Evolutionary conservation across 2,888 invertebrate species (phyloP).

Genomic region (Leptura quadrifasciata): DNA sequence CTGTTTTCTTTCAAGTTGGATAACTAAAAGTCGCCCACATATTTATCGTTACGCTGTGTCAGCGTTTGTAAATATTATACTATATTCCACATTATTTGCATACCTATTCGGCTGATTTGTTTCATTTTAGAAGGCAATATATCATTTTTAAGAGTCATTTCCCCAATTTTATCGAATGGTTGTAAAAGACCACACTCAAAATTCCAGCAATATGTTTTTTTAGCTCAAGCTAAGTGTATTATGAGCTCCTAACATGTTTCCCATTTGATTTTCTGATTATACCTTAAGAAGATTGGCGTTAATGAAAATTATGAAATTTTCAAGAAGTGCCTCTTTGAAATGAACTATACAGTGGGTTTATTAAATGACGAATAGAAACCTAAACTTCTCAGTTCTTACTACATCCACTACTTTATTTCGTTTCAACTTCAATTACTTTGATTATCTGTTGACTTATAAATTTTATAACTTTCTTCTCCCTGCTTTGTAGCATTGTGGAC

Average conservation of each 20-base stretch:
- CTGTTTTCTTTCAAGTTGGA: background rate
- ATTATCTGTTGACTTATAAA: too few species aligned
- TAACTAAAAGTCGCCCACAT: background rate
- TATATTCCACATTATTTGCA: background rate
- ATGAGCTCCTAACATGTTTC: background rate
- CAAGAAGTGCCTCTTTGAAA: too few species aligned
- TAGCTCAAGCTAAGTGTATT: background rate
- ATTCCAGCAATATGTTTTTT: constrained; percentile 7
- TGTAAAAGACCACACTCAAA: background rate
- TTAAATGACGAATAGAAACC: too few species aligned
- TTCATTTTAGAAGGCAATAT: background rate
- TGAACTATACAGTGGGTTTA: too few species aligned
- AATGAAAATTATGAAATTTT: background rate
- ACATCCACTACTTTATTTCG: too few species aligned
- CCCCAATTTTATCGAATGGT: background rate
- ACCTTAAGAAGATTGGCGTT: background rate
- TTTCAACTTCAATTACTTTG: too few species aligned
- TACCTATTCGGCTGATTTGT: background rate
- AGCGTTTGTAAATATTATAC: background rate
- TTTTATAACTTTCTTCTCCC: too few species aligned
- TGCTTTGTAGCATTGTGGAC: too few species aligned
- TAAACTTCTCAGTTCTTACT: too few species aligned
- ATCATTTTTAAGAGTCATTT: background rate
- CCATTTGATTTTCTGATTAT: background rate
- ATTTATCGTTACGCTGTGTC: background rate